A percentile compares a stretch with the other conserved stretches of the same genome.
These are phyloP conservation scores for Sebastes goodei DNA, from an alignment of 2,797 vertebrate genomes.

Conservation along the genomic window DNA sequence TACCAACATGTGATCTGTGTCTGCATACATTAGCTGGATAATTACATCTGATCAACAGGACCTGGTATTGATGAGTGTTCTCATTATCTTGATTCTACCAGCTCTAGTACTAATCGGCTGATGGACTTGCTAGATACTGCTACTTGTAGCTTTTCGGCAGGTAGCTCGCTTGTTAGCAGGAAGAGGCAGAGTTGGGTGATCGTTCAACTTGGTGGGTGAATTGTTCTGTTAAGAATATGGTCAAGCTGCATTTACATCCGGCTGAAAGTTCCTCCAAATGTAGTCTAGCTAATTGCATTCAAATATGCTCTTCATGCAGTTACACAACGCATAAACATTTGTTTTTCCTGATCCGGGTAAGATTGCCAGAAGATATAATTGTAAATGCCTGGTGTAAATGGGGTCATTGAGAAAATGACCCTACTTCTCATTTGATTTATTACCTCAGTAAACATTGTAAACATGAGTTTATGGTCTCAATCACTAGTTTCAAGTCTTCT, in stretches of 20 bases:
- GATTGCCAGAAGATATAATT: neutral
- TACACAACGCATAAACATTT: neutral
- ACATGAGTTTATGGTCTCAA: too few relatives aligned
- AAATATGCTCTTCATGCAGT: neutral
- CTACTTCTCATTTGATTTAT: too few relatives aligned
- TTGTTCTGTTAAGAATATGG: neutral
- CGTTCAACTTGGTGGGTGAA: neutral
- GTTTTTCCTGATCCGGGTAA: neutral
- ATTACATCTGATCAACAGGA: constrained; percentile 11
- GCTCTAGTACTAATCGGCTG: neutral
- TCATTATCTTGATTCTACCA: constrained; percentile 3
- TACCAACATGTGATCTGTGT: constrained; percentile 16
- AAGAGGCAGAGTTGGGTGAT: neutral
- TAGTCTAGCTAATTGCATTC: neutral
- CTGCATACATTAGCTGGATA: constrained; percentile 9
- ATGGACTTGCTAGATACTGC: neutral
- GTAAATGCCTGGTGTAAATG: neutral
- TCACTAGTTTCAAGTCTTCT: too few relatives aligned
- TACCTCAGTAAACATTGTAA: too few relatives aligned
- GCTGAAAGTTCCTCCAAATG: neutral
- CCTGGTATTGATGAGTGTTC: neutral
- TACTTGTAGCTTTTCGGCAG: neutral
- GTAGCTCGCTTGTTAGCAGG: neutral
- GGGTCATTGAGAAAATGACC: too few relatives aligned
- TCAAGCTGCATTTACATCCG: neutral